Percentiles rank a stretch among this genome's conserved stretches.
These are phyloP conservation scores for Drosophila robusta DNA, from an alignment of 2,888 invertebrate species.

Conservation along the genomic window DNA sequence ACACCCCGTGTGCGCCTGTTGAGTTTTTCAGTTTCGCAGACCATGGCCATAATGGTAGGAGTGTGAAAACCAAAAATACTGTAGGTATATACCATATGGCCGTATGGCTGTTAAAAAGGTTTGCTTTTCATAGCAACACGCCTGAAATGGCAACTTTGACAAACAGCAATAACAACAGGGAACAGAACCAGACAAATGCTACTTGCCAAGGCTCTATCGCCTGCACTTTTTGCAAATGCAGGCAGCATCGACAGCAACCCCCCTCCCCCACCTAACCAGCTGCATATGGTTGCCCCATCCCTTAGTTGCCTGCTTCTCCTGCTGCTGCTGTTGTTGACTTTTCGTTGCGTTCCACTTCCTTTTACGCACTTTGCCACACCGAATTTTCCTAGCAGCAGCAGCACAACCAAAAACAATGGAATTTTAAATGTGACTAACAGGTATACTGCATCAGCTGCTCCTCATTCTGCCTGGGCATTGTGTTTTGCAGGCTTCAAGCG, in stretches of 20 bases:
- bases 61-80: constrained; percentile 40
- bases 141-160: constrained; percentile 80
- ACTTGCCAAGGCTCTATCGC: constrained; percentile 4
- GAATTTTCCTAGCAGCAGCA: constrained; percentile 28
- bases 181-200: constrained; percentile 40
- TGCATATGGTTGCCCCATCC: not conserved
- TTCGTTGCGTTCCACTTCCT: constrained; percentile 23
- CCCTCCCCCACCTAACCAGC: not conserved
- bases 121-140: constrained; percentile 78
- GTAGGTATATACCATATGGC: constrained; percentile 18
- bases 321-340: constrained; percentile 44
- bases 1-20: constrained; percentile 63
- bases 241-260: constrained; percentile 47
- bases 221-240: constrained; percentile 35
- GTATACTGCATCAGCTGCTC: constrained; percentile 30
- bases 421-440: constrained; percentile 72
- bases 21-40: constrained; percentile 44
- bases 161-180: constrained; percentile 66
- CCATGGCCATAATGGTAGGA: constrained; percentile 9
- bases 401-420: constrained; percentile 67
- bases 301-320: constrained; percentile 7
- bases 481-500: constrained; percentile 18
- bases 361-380: constrained; percentile 47
- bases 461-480: constrained; percentile 5
- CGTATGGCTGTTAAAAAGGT: constrained; percentile 61